phyloP scores from a whole-genome alignment of 2,113 vertebrate species.

The Dendropsophus ebraccatus region DNA sequence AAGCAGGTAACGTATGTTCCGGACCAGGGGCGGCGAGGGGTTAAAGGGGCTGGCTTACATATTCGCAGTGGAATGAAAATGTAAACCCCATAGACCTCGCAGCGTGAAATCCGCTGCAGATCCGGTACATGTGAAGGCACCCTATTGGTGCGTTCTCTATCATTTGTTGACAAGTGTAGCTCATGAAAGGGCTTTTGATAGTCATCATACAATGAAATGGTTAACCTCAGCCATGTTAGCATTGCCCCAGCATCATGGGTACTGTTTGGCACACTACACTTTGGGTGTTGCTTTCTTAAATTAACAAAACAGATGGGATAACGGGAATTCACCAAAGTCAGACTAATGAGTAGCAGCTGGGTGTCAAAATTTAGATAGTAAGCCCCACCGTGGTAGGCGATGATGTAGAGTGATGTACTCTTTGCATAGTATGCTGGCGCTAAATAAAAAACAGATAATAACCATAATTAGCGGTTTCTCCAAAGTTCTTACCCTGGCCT shows the following conservation, averaged over 20 bases:
- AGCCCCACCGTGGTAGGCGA: background rate
- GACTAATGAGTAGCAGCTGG: background rate
- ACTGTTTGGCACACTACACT: background rate
- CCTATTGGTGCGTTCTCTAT: too few species aligned
- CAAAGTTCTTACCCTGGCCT: background rate
- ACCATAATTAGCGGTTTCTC: conserved; percentile 10
- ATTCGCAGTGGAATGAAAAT: too few species aligned
- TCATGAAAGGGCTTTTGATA: background rate
- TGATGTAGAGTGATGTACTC: background rate
- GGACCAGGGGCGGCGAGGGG: too few species aligned
- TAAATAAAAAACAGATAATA: conserved; percentile 25
- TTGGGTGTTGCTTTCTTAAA: background rate
- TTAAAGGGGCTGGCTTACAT: too few species aligned
- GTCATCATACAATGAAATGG: background rate
- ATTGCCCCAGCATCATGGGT: background rate
- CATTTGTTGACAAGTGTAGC: background rate
- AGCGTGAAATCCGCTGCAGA: too few species aligned
- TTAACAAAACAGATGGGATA: background rate
- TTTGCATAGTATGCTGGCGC: background rate
- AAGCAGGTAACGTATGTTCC: too few species aligned
- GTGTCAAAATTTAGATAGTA: background rate
- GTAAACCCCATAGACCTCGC: too few species aligned
- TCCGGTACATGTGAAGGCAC: too few species aligned
- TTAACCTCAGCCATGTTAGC: background rate
- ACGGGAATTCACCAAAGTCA: background rate